Evolutionary conservation across 2,797 vertebrate genomes (phyloP), one percentile per base, ranked within the genome.

Genomic region (Sebastes nivosus): DNA sequence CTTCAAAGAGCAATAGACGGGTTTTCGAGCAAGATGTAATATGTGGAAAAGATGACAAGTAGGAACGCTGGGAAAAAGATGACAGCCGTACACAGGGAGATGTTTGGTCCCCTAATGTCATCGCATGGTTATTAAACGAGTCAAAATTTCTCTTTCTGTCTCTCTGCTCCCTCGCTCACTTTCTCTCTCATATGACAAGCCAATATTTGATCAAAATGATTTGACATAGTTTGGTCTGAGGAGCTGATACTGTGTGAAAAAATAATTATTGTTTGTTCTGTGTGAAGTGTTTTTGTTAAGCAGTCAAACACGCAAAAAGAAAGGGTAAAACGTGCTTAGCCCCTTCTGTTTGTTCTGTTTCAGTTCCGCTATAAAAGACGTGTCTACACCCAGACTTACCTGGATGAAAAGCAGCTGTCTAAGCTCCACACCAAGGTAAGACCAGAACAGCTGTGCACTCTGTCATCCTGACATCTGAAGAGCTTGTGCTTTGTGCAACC

Each of bases 291-390:
- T 61, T 72, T 11, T 69, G 12, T 78, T 32, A 30, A 63, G 46
- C 29, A 55, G 27, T 59, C 4, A 66, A 32, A 50, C 3, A 71
- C 14, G 58, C 14, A 65, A 24, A 66, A 61, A 29, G 3, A 42
- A 58, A 42, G 18, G 2, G 8, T 67, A n/a, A 52, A 11, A 74
- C 58, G 6, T 20, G 18, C 12, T 32, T 24, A 29, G 9, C 2
- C n/a, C 81, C 36, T 84, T n/a, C 27, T 57, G 18, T 69, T 69
- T 84, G 65, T 75, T 81, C 12, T 80, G 63, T 94, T 90, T 88
- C 95, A 99, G 98, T 99, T 99, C 89, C 97, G 98, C 74, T 99
- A 99, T 94, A 99, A 99, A 90, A 96, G 98, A 83, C 96, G 98
- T 30, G 97, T 99, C 68, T 99, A 99, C 92, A 97, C 96, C 79